A percentile compares a stretch with the other conserved stretches of the same genome.
These are phyloP conservation scores for Ennomos erosarius DNA, from an alignment of 2,888 invertebrate genomes.

Conservation along the genomic window DNA sequence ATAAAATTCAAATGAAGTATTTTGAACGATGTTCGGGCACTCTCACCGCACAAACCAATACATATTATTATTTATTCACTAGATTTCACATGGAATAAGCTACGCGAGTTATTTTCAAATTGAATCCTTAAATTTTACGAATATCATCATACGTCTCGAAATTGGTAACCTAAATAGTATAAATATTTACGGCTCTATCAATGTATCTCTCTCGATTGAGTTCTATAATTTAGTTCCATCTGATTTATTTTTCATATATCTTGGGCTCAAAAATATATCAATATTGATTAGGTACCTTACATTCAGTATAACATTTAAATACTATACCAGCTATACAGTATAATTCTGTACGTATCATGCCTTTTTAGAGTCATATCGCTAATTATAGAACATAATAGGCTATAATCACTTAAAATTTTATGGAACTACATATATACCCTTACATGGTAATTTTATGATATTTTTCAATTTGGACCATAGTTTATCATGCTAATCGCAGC, in stretches of 20 bases:
- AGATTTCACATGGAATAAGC: slow-evolving; percentile 24
- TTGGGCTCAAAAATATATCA: background rate
- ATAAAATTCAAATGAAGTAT: slow-evolving; percentile 25
- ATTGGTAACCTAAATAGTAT: slow-evolving; percentile 16
- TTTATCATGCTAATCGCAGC: slow-evolving; percentile 10
- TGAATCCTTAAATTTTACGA: slow-evolving; percentile 34
- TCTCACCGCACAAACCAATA: slow-evolving; percentile 34
- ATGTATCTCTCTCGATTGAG: slow-evolving; percentile 12
- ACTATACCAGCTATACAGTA: too few relatives aligned
- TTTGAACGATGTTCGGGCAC: slow-evolving; percentile 31
- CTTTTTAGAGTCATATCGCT: too few relatives aligned
- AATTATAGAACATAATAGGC: too few relatives aligned
- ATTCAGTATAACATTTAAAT: too few relatives aligned
- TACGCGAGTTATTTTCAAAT: slow-evolving; percentile 31
- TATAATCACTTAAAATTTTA: too few relatives aligned
- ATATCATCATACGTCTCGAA: slow-evolving; percentile 21
- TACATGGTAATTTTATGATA: background rate
- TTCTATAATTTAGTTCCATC: slow-evolving; percentile 6
- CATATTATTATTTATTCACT: slow-evolving; percentile 24
- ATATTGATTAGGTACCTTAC: too few relatives aligned
- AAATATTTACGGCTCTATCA: slow-evolving; percentile 8
- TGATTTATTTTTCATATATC: slow-evolving; percentile 7
- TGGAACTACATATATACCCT: too few relatives aligned
- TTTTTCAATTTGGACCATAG: slow-evolving; percentile 4
- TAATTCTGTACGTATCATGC: too few relatives aligned